Base-by-base conservation (phyloP, 1,140 invertebrate genomes). In the Micrasema longulum region DNA sequence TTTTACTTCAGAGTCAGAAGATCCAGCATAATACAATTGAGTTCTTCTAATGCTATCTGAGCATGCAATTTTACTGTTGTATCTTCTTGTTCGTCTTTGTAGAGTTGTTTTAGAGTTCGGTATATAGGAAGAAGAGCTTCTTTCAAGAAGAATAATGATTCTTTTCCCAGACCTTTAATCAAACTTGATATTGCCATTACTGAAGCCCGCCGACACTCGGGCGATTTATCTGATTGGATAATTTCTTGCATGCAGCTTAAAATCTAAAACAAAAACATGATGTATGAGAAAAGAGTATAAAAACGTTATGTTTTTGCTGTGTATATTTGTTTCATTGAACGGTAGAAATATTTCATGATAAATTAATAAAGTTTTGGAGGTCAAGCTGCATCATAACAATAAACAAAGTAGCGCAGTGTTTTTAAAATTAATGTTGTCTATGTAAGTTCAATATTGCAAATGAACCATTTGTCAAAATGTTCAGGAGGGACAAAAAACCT, bases 191-290 rank as follows among this genome's bases (percentile, higher is more conserved):
- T 85, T 9, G 95, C 89, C 78, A 94, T 82, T 6, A 93, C 90
- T 20, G 91, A 92, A n/a, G 94, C 93, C 77, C 93, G 85, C 66
- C 93, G 84, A 38, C 93, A 92, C 82, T 93, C 91, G 12, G 88
- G 78, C 23, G 85, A 84, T 76, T 89, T 88, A 77, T 95, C 93
- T 6, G 86, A 88, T 77, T 89, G 86, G 75, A 94, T 82, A 53
- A 93, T 87, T 72, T 83, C 85, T 71, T 87, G 84, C 36, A 93
- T 87, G 77, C 92, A 94, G 12, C 87, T 84, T 35, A 95, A 80
- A 52, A 95, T 84, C 92, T 94, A 72, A 63, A 84, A 81, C 52
- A 63, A 68, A 73, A 31, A 31, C n/a, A n/a, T n/a, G n/a, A n/a
- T n/a, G n/a, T n/a, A 64, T 48, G 14, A 12, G 31, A 55, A 55